Evolutionary conservation across 1,140 invertebrate genomes (phyloP), one percentile per base, ranked within the genome.

Genomic region (Leptoteleia sp.): DNA sequence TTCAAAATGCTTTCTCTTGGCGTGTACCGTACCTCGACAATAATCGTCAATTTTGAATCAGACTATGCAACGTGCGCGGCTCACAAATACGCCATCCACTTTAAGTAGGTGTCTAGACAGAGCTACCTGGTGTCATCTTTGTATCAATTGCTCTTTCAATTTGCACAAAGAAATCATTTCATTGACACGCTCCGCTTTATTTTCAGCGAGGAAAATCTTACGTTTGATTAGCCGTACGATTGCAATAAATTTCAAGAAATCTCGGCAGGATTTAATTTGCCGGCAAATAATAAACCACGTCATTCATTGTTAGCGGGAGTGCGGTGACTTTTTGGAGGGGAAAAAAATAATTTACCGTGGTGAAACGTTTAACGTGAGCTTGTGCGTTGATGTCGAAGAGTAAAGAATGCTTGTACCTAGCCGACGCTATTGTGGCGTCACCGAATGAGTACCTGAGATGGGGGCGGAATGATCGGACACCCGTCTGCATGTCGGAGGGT

Each of bases 381-480:
- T 40, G 12, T 15, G 9, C 42, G 8, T 9, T 43, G 35, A 40
- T 62, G 61, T 76, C 33, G 40, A 64, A 62, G 55, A 42, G 45
- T 48, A 48, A 77, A 77, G 59, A 71, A 71, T 71, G 52, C 54
- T 72, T 43, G 54, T 72, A 48, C 43, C 29, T 40, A 59, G 9
- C 42, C 48, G 61, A 9, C 38, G 27, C 48, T 64, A 72, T 80
- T 80, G 78, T 80, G 61, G 67, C 45, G 62, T 65, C 57, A 42
- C 45, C 43, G 29, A 54, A 54, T 61, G 50, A 62, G 57, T 77
- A 70, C 68, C 73, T 80, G 73, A 76, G 50, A 59, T 47, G 47
- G 73, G 55, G 68, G 47, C 33, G 45, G 54, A 25, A 50, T 59
- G 55, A 61, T 79, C 79, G 73, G 79, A 68, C 72, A 72, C 42